Evolutionary conservation across 2,888 invertebrate genomes (phyloP).

Genomic region (Spilarctia lutea): DNA sequence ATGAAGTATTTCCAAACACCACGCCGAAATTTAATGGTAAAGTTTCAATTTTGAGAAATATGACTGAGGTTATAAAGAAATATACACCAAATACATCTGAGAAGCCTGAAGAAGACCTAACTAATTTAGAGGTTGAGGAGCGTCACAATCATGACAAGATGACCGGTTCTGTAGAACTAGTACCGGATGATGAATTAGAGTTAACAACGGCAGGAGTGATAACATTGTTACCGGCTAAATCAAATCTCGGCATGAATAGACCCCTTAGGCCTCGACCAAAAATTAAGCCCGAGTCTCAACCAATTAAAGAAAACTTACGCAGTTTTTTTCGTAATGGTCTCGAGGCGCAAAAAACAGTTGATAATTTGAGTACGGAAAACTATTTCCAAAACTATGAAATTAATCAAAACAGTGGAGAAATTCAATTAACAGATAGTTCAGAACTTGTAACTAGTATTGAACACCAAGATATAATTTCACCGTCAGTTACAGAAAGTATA

Average conservation of each 20-base stretch:
- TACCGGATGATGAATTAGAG: slow-evolving; percentile 76
- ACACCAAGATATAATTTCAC: slow-evolving; percentile 51
- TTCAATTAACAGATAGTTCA: slow-evolving; percentile 50
- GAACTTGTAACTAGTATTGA: slow-evolving; percentile 60
- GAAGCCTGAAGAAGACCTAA: slow-evolving; percentile 48
- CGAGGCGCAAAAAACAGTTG: slow-evolving; percentile 63
- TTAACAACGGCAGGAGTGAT: slow-evolving; percentile 76
- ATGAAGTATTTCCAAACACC: slow-evolving; percentile 76
- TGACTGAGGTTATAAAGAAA: slow-evolving; percentile 88
- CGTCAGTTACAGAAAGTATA: slow-evolving; percentile 57
- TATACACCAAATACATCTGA: slow-evolving; percentile 81
- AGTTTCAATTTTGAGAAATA: slow-evolving; percentile 85
- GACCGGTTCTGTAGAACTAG: slow-evolving; percentile 80
- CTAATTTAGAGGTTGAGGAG: slow-evolving; percentile 60
- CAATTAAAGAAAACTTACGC: slow-evolving; percentile 68
- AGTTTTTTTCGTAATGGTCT: slow-evolving; percentile 70
- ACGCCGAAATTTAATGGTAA: slow-evolving; percentile 78
- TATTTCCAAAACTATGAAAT: slow-evolving; percentile 56
- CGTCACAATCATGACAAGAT: slow-evolving; percentile 69
- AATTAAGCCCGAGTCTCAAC: slow-evolving; percentile 70
- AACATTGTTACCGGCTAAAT: slow-evolving; percentile 92
- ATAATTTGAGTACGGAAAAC: slow-evolving; percentile 68
- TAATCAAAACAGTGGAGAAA: slow-evolving; percentile 43
- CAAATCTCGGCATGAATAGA: slow-evolving; percentile 91
- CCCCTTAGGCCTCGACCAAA: slow-evolving; percentile 89